Evolutionary conservation across 2,888 invertebrate species (phyloP), one percentile per base, ranked within the genome.

Genomic region (Cosmorhoe ocellata): DNA sequence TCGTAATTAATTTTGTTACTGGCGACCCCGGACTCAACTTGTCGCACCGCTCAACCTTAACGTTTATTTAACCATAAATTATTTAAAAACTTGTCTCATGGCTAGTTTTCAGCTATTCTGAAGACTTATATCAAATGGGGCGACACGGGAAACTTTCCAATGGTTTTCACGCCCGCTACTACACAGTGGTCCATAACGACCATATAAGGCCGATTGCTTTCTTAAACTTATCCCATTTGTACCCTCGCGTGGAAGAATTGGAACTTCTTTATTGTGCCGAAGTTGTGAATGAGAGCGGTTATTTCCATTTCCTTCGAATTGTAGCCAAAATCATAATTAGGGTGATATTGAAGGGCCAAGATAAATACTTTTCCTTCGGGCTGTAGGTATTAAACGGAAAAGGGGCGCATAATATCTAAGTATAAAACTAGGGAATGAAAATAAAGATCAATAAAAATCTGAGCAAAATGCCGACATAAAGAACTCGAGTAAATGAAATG

Each of bases 191-290:
- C 81, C 80, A 77, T 84, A 85, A 85, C 85, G 84, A 84, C 83
- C 86, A 84, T 87, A 87, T 86, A 87, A 85, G 84, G 82, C 79
- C 84, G 84, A 87, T 88, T 87, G 88, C 88, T 87, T 87, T 84
- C 86, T 81, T 83, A 85, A 88, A 88, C 81, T 88, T 87, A 81
- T 83, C 86, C 86, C 85, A 88, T 88, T 88, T 85, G 83, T 82
- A 84, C 79, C 72, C 76, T 69, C 74, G 77, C 74, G 75, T 75
- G 71, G 71, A 83, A 75, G 75, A 79, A 86, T 84, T 75, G 75
- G 76, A 87, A 87, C 82, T 86, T 83, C 83, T 87, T 85, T 84
- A 86, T 82, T 83, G 84, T 84, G 79, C 74, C 76, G 65, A 84
- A 85, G 78, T 84, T 84, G 71, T 77, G 77, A 79, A 81, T 76